phyloP scores from a whole-genome alignment of 1,140 invertebrate species.

The Pemphigus obesinymphae region DNA sequence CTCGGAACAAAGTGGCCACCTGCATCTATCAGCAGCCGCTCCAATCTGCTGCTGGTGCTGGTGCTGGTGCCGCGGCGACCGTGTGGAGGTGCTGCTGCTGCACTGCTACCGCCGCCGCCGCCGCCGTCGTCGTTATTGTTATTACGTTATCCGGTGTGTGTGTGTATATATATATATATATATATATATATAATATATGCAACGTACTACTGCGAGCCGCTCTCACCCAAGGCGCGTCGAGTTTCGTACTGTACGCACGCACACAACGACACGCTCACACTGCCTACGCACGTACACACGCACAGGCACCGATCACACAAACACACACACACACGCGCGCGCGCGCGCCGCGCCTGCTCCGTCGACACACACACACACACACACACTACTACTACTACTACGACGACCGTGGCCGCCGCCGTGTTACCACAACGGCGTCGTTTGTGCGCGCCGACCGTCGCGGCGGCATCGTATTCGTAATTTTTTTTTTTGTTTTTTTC shows the following conservation, averaged over 20 bases:
- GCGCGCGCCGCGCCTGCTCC: not conserved
- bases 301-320: no score
- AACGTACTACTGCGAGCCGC: not conserved
- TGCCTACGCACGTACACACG: not conserved
- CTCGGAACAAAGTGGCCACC: slow-evolving; percentile 65
- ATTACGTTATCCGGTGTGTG: not conserved
- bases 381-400: not conserved
- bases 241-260: not conserved
- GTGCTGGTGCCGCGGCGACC: not conserved
- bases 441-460: not conserved
- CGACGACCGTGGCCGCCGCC: not conserved
- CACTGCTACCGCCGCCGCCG: not conserved
- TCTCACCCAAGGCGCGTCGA: slow-evolving; percentile 11
- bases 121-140: not conserved
- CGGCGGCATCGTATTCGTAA: not conserved
- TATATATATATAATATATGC: no score
- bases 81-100: slow-evolving; percentile 24
- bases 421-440: not conserved
- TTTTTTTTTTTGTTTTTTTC: no score
- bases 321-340: not conserved
- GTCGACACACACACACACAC: not conserved
- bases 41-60: slow-evolving; percentile 27
- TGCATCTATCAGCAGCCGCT: slow-evolving; percentile 54
- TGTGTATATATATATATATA: not conserved
- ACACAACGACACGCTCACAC: no score